Conservation (phyloP, 1,140 invertebrate species). For the Pseudachorutes palmiensis region DNA sequence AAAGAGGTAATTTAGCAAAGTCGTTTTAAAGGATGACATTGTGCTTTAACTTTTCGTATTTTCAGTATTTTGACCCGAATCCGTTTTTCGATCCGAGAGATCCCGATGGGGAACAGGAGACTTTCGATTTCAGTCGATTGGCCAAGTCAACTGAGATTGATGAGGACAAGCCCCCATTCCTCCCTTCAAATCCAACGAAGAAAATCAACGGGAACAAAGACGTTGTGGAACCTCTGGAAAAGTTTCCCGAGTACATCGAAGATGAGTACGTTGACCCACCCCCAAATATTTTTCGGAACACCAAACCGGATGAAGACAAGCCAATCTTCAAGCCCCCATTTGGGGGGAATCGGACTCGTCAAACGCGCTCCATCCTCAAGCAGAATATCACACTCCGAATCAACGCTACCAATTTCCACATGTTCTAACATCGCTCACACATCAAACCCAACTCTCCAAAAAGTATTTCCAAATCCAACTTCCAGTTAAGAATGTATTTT, state of each 20-base stretch:
- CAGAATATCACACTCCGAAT: constrained; percentile 32
- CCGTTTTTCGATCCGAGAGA: constrained; percentile 28
- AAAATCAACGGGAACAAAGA: constrained; percentile 37
- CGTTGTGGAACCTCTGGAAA: constrained; percentile 28
- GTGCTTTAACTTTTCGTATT: background rate
- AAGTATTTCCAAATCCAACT: too few relatives aligned
- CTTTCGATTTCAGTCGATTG: constrained; percentile 30
- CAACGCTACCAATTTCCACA: constrained; percentile 33
- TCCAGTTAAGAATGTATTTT: too few relatives aligned
- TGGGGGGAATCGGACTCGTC: constrained; percentile 26
- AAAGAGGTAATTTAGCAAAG: constrained; percentile 9
- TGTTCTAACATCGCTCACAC: too few relatives aligned
- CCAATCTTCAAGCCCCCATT: constrained; percentile 30
- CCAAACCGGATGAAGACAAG: constrained; percentile 20
- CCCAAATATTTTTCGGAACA: constrained; percentile 23
- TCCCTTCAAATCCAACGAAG: constrained; percentile 25
- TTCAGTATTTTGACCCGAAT: constrained; percentile 36
- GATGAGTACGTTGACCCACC: constrained; percentile 23
- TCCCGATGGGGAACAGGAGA: constrained; percentile 28
- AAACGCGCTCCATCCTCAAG: constrained; percentile 23
- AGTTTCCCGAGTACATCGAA: constrained; percentile 27
- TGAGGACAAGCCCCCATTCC: constrained; percentile 22
- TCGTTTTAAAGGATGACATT: constrained; percentile 8
- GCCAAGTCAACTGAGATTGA: background rate
- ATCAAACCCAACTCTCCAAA: too few relatives aligned